Conservation (phyloP, 2,797 vertebrate genomes). For the Spondyliosoma cantharus region DNA sequence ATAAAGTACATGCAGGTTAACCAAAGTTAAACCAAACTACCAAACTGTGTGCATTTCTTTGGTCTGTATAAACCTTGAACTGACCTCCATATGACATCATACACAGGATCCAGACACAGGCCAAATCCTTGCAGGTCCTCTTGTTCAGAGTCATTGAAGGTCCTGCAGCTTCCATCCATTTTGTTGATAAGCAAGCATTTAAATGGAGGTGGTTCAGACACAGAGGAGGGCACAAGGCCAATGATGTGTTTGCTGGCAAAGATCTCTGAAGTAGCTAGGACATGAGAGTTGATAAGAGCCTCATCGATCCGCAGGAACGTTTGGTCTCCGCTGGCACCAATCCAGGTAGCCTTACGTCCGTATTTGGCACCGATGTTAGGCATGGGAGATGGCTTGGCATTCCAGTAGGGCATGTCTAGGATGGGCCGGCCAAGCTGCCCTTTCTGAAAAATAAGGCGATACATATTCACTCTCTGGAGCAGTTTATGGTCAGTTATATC, state of each 20-base stretch:
- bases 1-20: neutral
- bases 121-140: slow-evolving; percentile 98
- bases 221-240: slow-evolving; percentile 95
- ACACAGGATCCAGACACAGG: slow-evolving; percentile 97
- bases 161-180: slow-evolving; percentile 98
- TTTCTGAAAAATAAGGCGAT: slow-evolving; percentile 85
- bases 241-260: slow-evolving; percentile 99
- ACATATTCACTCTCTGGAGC: neutral
- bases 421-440: slow-evolving; percentile 97
- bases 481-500: neutral
- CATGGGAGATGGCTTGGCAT: slow-evolving; percentile 97
- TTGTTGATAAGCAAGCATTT: slow-evolving; percentile 99
- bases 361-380: slow-evolving; percentile 99
- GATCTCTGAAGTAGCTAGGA: slow-evolving; percentile 97
- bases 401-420: slow-evolving; percentile 98
- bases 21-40: neutral
- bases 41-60: neutral
- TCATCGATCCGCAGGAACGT: slow-evolving; percentile 98
- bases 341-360: slow-evolving; percentile 98
- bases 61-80: slow-evolving; percentile 32
- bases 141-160: slow-evolving; percentile 99
- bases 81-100: slow-evolving; percentile 99
- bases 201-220: slow-evolving; percentile 96
- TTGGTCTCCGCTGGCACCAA: slow-evolving; percentile 98
- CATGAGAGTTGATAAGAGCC: slow-evolving; percentile 98